These are phyloP conservation scores for Galerucella calmariensis DNA, from an alignment of 2,888 invertebrate species.

Conservation along the genomic window DNA sequence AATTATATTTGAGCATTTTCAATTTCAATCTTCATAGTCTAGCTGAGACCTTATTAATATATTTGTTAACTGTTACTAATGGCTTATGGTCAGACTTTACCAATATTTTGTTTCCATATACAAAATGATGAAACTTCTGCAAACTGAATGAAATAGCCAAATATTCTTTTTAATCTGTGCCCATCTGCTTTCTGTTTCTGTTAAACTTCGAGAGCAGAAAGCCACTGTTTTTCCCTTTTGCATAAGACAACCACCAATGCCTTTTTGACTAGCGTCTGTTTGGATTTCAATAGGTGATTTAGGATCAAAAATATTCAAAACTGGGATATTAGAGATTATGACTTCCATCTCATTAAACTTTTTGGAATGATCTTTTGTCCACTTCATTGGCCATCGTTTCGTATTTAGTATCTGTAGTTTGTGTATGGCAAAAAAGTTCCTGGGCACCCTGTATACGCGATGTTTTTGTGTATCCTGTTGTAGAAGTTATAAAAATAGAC, in stretches of 20 bases:
- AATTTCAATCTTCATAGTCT: slow-evolving; percentile 44
- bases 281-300: slow-evolving; percentile 42
- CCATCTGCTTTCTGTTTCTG: slow-evolving; percentile 49
- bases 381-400: slow-evolving; percentile 5
- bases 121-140: slow-evolving; percentile 55
- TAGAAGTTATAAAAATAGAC: too few species aligned
- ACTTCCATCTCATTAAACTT: slow-evolving; percentile 46
- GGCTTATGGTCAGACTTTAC: slow-evolving; percentile 56
- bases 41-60: slow-evolving; percentile 30
- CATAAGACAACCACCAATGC: slow-evolving; percentile 44
- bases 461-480: too few species aligned
- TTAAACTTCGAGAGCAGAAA: slow-evolving; percentile 51
- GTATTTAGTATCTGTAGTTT: too few species aligned
- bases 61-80: slow-evolving; percentile 45
- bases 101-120: slow-evolving; percentile 51
- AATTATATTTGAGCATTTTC: slow-evolving; percentile 46
- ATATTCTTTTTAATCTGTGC: slow-evolving; percentile 53
- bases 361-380: slow-evolving; percentile 42
- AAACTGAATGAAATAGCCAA: slow-evolving; percentile 54
- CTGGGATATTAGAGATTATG: slow-evolving; percentile 43
- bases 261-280: slow-evolving; percentile 45
- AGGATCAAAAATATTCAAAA: slow-evolving; percentile 45
- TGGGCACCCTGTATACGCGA: too few species aligned
- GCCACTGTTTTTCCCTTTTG: slow-evolving; percentile 47
- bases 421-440: too few species aligned